Evolutionary conservation across 1,140 invertebrate species (phyloP).

Genomic region (Eriocheir sinensis): DNA sequence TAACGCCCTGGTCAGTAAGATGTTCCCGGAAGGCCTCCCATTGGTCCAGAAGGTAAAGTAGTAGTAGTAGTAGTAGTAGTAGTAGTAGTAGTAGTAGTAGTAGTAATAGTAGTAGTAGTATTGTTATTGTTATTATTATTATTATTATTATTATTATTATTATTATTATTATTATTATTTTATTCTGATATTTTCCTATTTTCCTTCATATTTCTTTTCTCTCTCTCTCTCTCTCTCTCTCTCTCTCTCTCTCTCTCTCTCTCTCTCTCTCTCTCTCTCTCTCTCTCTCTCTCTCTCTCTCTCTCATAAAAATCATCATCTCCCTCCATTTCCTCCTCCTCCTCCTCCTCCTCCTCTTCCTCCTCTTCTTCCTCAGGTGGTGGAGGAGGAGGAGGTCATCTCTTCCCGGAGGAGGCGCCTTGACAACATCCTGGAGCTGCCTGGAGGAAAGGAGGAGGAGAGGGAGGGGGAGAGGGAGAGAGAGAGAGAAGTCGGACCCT

Average conservation of each 20-base stretch:
- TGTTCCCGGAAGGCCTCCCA: slow-evolving; percentile 58
- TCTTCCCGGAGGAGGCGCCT: background rate
- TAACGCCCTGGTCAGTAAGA: slow-evolving; percentile 38
- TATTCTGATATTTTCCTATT: background rate
- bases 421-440: slow-evolving; percentile 18
- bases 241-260: slow-evolving; percentile 22
- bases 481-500: background rate
- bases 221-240: background rate
- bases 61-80: background rate
- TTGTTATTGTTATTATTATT: background rate
- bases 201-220: background rate
- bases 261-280: background rate
- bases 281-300: background rate
- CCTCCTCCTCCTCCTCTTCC: background rate
- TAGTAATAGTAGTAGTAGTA: background rate
- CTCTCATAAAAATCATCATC: background rate
- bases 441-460: slow-evolving; percentile 32
- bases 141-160: background rate
- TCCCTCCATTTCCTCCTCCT: background rate
- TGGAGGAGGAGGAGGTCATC: background rate
- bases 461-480: slow-evolving; percentile 39
- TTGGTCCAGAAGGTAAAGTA: slow-evolving; percentile 62
- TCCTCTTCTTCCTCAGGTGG: background rate
- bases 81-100: background rate
- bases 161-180: too few relatives aligned